Conservation (phyloP, 2,888 invertebrate genomes). For the Caenorhabditis angaria region DNA sequence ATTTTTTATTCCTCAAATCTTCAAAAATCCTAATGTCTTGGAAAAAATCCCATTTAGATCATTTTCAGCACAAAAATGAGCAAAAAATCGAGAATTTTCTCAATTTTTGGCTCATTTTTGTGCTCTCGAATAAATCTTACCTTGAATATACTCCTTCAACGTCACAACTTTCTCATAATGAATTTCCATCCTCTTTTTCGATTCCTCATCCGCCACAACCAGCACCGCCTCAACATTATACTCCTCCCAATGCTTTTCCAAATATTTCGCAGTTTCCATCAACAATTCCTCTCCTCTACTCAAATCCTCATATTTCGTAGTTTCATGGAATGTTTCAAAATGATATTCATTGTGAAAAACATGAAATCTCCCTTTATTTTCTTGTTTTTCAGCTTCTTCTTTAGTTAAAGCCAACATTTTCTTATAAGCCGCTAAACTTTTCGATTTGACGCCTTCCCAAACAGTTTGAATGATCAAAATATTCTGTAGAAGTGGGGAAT, state of each 20-base stretch:
- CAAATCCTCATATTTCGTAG: constrained; percentile 37
- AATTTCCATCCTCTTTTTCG: constrained; percentile 21
- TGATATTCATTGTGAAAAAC: constrained; percentile 97
- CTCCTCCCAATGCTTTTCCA: constrained; percentile 52
- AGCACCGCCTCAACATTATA: constrained; percentile 46
- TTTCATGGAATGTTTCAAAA: constrained; percentile 82
- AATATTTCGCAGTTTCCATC: constrained; percentile 36
- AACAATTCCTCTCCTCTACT: constrained; percentile 49
- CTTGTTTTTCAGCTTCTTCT: constrained; percentile 71
- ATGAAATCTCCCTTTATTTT: constrained; percentile 79
- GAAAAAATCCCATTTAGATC: too few species aligned
- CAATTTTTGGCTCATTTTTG: neutral
- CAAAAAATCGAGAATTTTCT: too few species aligned
- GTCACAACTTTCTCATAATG: constrained; percentile 32
- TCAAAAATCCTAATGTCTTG: too few species aligned
- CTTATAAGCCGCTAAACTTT: constrained; percentile 88
- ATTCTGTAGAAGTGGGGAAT: constrained; percentile 52
- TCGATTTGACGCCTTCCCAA: constrained; percentile 74
- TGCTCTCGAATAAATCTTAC: constrained; percentile 9
- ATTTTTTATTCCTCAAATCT: too few species aligned
- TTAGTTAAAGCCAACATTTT: constrained; percentile 83
- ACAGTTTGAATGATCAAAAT: constrained; percentile 62
- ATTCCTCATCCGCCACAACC: constrained; percentile 51
- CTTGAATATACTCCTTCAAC: constrained; percentile 55
- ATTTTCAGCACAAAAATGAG: too few species aligned